Evolutionary conservation across 2,797 vertebrate genomes (phyloP), one percentile per base, ranked within the genome.

Genomic region (Gymnoscopelus braueri): DNA sequence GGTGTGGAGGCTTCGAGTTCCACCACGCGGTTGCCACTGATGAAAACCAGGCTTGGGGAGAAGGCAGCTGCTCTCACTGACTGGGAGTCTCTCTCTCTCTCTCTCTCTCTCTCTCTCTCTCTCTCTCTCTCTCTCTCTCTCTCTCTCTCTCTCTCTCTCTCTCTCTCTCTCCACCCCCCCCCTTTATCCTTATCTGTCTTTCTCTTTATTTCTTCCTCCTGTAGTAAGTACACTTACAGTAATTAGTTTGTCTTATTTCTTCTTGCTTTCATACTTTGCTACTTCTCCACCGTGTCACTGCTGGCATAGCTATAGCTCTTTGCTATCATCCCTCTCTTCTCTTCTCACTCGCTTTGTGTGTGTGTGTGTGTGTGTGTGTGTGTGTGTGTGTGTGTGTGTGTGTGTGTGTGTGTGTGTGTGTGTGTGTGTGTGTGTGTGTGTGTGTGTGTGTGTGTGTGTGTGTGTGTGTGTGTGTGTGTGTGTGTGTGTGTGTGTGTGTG

Each of bases 1-100:
- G 74, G 74, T 78, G 81, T 19, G 53, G 80, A 73, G 74, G 70
- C 72, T 69, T 62, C 3, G 56, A 72, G 73, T 79, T 75, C 83
- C 79, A 73, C 70, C 76, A 61, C 26, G 72, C 50, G 64, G 71
- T 81, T 71, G 65, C 63, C 47, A 3, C 74, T 84, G 87, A 88
- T 89, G 80, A 84, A 83, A 86, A 83, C 53, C 85, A 87, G 77
- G 58, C 79, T 50, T 1, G 51, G 81, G 58, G 55, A 9, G 39
- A 44, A 83, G 71, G 71, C 80, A 77, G 80, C 75, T 76, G 80
- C 54, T 70, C 67, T 81, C 49, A 9, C 77, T 78, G 52, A 62
- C 65, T 70, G 69, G 57, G 61, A 81, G 67, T 72, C 32, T 66
- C 6, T 47, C 57, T 47, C 63, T 75, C 19, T 65, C 44, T 52